phyloP scores from a whole-genome alignment of 1,140 invertebrate genomes.

The Pseudomyrmex pallidus region DNA sequence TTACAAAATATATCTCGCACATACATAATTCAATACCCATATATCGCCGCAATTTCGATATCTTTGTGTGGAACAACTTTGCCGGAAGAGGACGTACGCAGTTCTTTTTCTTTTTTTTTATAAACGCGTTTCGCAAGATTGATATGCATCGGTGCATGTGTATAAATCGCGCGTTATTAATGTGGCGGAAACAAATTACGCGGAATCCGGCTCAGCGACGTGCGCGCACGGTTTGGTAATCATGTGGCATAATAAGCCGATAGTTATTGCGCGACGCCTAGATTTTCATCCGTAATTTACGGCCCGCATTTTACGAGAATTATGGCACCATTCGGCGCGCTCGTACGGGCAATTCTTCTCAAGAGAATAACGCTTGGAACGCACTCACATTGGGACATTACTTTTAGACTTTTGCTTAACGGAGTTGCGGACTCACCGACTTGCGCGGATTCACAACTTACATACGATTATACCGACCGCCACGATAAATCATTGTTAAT shows the following conservation, averaged over 20 bases:
- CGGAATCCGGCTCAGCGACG: not conserved
- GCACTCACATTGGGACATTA: conserved; percentile 58
- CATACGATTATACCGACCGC: conserved; percentile 36
- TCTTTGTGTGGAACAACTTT: conserved; percentile 22
- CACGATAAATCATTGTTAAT: conserved; percentile 7
- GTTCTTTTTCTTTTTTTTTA: too few species aligned
- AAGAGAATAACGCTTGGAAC: conserved; percentile 49
- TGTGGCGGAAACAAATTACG: conserved; percentile 4
- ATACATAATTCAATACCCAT: conserved; percentile 4
- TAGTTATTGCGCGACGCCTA: conserved; percentile 24
- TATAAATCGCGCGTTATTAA: not conserved
- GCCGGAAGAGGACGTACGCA: not conserved
- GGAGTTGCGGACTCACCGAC: conserved; percentile 30
- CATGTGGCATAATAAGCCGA: conserved; percentile 53
- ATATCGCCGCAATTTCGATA: not conserved
- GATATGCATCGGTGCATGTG: not conserved
- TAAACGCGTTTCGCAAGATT: conserved; percentile 16
- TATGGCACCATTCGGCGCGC: conserved; percentile 61
- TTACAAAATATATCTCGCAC: not conserved
- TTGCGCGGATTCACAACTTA: conserved; percentile 3
- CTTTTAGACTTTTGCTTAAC: conserved; percentile 58
- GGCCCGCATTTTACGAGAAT: conserved; percentile 51
- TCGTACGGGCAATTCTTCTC: conserved; percentile 58
- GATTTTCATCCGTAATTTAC: conserved; percentile 55
- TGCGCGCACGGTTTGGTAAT: conserved; percentile 6